phyloP scores from a whole-genome alignment of 2,113 vertebrate genomes.

The Ornithorhynchus anatinus region DNA sequence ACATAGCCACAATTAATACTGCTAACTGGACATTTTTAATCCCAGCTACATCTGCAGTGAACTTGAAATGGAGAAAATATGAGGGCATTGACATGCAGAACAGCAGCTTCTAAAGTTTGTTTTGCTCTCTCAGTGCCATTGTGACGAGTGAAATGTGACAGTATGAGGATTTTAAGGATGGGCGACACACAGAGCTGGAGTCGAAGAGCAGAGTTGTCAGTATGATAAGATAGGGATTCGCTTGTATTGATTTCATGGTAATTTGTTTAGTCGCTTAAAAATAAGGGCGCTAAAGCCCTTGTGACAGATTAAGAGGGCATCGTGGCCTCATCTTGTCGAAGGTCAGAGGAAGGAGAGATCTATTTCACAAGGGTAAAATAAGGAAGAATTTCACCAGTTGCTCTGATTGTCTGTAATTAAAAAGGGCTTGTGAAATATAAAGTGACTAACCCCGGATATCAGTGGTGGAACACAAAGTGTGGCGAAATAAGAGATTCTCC shows the following conservation, averaged over 20 bases:
- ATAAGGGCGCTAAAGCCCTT: no score
- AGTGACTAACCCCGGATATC: no score
- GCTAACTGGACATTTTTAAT: background rate
- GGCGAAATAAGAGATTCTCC: no score
- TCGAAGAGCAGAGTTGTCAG: background rate
- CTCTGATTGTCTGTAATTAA: no score
- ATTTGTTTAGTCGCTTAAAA: slow-evolving; percentile 27
- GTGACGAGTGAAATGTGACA: slow-evolving; percentile 10
- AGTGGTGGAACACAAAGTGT: slow-evolving; percentile 36
- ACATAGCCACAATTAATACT: background rate
- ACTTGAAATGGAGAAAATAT: slow-evolving; percentile 6
- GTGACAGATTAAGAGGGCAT: background rate
- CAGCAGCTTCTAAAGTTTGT: background rate
- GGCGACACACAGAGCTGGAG: background rate
- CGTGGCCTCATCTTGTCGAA: background rate
- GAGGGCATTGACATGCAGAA: background rate
- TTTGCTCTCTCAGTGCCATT: background rate
- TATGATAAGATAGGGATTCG: slow-evolving; percentile 16
- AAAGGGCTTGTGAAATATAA: no score
- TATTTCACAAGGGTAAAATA: background rate
- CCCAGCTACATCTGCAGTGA: slow-evolving; percentile 11
- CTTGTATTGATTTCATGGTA: slow-evolving; percentile 19
- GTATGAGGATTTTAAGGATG: background rate
- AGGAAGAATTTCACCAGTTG: background rate
- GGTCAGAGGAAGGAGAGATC: slow-evolving; percentile 45